Conservation (phyloP, 2,888 invertebrate species). For the Elgonia sp. region DNA sequence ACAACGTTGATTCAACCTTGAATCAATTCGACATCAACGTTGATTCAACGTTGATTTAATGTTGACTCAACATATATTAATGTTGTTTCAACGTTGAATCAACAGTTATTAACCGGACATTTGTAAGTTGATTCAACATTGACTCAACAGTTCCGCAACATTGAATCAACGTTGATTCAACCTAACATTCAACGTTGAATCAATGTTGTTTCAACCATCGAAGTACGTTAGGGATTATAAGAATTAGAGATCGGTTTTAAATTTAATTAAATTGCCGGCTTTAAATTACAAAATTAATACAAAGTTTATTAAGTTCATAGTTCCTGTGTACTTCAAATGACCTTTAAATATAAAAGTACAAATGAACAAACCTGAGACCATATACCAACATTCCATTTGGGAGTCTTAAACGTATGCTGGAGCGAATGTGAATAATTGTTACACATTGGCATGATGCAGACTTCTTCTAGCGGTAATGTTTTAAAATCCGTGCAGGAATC, state of each 20-base stretch:
- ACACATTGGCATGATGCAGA: constrained; percentile 86
- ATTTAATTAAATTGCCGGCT: too few species aligned
- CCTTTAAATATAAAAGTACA: not conserved
- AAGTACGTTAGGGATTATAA: not conserved
- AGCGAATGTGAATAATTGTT: constrained; percentile 75
- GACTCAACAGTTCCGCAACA: constrained; percentile 87
- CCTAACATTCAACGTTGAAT: too few species aligned
- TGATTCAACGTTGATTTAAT: too few species aligned
- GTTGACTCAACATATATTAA: too few species aligned
- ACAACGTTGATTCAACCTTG: too few species aligned
- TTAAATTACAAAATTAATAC: too few species aligned
- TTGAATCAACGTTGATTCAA: not conserved
- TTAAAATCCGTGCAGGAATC: constrained; percentile 89
- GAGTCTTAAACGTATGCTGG: constrained; percentile 60
- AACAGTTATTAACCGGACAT: too few species aligned
- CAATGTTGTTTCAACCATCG: not conserved
- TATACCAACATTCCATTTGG: constrained; percentile 88
- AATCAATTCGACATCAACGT: too few species aligned
- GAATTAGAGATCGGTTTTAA: too few species aligned
- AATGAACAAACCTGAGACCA: constrained; percentile 88
- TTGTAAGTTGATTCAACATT: too few species aligned
- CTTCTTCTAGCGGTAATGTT: constrained; percentile 86
- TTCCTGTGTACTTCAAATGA: not conserved
- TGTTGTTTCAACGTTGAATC: too few species aligned
- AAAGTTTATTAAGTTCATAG: constrained; percentile 7